Conservation (phyloP, 2,888 invertebrate species). For the Amphipoea oculea region DNA sequence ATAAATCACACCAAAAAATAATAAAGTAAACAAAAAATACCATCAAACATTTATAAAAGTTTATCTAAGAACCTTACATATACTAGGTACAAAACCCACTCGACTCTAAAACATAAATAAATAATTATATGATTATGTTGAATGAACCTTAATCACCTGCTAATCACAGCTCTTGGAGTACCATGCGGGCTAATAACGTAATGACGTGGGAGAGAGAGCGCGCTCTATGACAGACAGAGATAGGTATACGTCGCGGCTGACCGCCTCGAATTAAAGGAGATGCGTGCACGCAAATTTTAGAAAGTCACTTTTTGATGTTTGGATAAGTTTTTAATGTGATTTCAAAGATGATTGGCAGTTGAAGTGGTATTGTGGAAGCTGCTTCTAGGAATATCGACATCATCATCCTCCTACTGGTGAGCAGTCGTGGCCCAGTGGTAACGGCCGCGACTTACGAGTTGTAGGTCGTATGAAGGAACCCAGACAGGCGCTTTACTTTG, state of each 20-base stretch:
- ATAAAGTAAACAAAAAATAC: not conserved
- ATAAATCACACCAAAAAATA: not conserved
- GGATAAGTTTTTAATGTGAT: slow-evolving; percentile 50
- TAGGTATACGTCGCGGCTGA: slow-evolving; percentile 49
- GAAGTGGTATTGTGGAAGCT: not conserved
- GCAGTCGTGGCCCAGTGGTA: no score
- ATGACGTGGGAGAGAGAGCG: slow-evolving; percentile 80
- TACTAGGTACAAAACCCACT: slow-evolving; percentile 86
- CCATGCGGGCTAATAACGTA: slow-evolving; percentile 85
- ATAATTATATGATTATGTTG: slow-evolving; percentile 89
- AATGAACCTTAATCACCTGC: slow-evolving; percentile 89
- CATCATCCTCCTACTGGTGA: no score
- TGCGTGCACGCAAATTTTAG: slow-evolving; percentile 76
- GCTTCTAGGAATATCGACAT: not conserved
- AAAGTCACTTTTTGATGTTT: slow-evolving; percentile 67
- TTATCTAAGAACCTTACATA: slow-evolving; percentile 67
- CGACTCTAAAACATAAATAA: slow-evolving; percentile 88
- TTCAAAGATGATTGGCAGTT: slow-evolving; percentile 8
- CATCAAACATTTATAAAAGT: not conserved
- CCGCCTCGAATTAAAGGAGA: slow-evolving; percentile 62
- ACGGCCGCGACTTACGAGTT: no score
- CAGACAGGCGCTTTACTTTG: no score
- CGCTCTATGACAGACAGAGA: slow-evolving; percentile 67
- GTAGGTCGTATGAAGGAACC: no score
- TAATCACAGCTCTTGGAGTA: slow-evolving; percentile 87